Evolutionary conservation across 2,888 invertebrate genomes (phyloP).

Genomic region (Ceriagrion tenellum): DNA sequence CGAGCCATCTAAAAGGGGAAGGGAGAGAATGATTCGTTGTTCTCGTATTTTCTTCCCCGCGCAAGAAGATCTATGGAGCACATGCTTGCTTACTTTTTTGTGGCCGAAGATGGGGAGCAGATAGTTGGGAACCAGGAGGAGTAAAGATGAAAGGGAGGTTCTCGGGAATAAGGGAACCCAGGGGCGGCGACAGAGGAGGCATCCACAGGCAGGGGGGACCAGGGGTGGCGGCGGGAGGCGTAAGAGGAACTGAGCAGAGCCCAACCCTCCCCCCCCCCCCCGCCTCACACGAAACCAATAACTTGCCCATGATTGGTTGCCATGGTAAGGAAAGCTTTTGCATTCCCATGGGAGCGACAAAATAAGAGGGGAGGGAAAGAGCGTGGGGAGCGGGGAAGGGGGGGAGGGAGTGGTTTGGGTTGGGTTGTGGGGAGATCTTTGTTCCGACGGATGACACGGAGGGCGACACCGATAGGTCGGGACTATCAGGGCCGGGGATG

Average conservation of each 20-base stretch:
- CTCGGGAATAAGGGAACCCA: not conserved
- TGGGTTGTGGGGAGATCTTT: not conserved
- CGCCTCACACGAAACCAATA: conserved; percentile 59
- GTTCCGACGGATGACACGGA: conserved; percentile 42
- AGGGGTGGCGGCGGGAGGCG: not conserved
- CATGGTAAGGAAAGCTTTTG: conserved; percentile 48
- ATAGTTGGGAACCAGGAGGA: not conserved
- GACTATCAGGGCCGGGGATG: not conserved
- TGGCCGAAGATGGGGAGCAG: conserved; percentile 14
- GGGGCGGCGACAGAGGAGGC: not conserved
- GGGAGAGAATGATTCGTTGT: too few relatives aligned
- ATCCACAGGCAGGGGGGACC: too few relatives aligned
- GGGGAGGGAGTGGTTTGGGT: not conserved
- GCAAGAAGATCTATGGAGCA: not conserved
- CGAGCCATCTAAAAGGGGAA: too few relatives aligned
- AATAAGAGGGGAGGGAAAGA: not conserved
- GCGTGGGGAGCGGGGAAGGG: not conserved
- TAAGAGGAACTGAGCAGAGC: conserved; percentile 21
- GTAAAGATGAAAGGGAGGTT: not conserved
- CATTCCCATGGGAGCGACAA: conserved; percentile 60
- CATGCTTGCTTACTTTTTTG: not conserved
- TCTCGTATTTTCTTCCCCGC: too few relatives aligned
- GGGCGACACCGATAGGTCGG: conserved; percentile 18
- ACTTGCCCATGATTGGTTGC: conserved; percentile 64
- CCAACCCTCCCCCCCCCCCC: not conserved